phyloP scores from a whole-genome alignment of 2,113 vertebrate species.

The Strix aluco region DNA sequence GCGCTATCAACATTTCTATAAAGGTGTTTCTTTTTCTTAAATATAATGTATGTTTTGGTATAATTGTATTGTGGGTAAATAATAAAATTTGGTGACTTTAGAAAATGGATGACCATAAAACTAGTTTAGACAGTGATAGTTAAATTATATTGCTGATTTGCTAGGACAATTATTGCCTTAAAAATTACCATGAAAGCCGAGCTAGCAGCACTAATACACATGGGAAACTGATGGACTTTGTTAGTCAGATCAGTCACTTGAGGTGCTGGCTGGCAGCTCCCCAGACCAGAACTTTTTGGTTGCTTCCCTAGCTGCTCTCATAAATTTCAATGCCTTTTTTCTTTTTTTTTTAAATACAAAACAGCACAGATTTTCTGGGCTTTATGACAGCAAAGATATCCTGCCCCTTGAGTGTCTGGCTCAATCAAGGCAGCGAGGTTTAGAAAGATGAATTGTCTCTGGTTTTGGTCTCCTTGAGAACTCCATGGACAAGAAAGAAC shows the following conservation, averaged over 20 bases:
- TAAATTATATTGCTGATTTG: constrained; percentile 21
- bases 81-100: constrained; percentile 19
- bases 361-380: neutral
- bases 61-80: neutral
- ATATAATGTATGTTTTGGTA: neutral
- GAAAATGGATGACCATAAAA: neutral
- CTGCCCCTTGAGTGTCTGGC: neutral
- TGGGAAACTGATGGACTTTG: neutral
- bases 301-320: neutral
- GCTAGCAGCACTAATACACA: neutral
- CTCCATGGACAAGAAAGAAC: neutral
- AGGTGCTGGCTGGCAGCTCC: neutral
- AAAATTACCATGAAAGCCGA: neutral
- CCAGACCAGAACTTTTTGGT: neutral
- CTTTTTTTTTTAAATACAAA: neutral
- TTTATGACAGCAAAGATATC: neutral
- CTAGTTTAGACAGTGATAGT: neutral
- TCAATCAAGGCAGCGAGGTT: neutral
- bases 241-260: neutral
- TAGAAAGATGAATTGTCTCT: neutral
- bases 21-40: constrained; percentile 27
- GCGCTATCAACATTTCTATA: constrained; percentile 17
- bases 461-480: neutral
- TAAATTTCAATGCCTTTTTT: neutral
- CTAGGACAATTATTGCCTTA: constrained; percentile 54